phyloP scores from a whole-genome alignment of 1,140 invertebrate genomes.

The Diorhabda sublineata region DNA sequence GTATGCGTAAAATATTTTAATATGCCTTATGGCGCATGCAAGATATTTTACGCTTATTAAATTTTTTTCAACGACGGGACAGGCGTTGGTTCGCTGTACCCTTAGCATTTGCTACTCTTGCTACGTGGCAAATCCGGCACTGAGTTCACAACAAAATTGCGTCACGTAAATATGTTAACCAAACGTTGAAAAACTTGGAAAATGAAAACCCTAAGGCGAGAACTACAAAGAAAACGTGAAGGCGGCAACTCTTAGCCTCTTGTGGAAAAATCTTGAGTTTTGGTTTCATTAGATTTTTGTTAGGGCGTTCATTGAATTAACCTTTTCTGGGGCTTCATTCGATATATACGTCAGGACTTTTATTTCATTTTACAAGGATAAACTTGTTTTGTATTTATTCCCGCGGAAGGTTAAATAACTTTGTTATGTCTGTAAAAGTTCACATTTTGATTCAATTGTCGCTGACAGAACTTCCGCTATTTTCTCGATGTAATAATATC shows the following conservation, averaged over 20 bases:
- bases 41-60: too few relatives aligned
- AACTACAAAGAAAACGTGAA: not conserved
- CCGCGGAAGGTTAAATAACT: too few relatives aligned
- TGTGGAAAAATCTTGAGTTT: not conserved
- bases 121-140: too few relatives aligned
- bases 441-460: too few relatives aligned
- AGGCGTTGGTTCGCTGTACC: too few relatives aligned
- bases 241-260: not conserved
- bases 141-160: not conserved
- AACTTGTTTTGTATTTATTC: not conserved
- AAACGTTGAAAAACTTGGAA: not conserved
- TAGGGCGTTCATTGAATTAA: constrained; percentile 1
- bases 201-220: not conserved
- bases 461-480: too few relatives aligned
- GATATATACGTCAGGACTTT: not conserved
- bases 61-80: too few relatives aligned
- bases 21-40: too few relatives aligned
- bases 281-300: constrained; percentile 2
- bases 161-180: not conserved
- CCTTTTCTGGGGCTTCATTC: not conserved
- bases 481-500: too few relatives aligned
- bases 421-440: too few relatives aligned
- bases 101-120: too few relatives aligned
- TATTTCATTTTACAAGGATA: not conserved
- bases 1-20: too few relatives aligned